These are phyloP conservation scores for Cydia amplana DNA, from an alignment of 1,140 invertebrate genomes.

Conservation along the genomic window DNA sequence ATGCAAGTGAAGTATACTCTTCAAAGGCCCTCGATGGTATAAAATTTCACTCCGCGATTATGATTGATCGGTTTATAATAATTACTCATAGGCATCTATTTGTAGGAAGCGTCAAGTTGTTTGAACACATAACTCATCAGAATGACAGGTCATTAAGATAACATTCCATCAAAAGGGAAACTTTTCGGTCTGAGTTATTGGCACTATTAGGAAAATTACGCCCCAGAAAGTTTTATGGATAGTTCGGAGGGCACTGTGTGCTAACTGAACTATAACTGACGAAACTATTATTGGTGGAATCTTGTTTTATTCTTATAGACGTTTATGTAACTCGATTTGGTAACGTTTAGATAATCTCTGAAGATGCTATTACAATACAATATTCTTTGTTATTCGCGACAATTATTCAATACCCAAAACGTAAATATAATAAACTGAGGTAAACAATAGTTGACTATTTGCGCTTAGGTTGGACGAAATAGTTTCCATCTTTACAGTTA, in stretches of 20 bases:
- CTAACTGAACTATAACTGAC: not conserved
- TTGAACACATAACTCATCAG: conserved; percentile 33
- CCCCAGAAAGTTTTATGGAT: conserved; percentile 13
- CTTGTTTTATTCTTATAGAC: not conserved
- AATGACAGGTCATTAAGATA: conserved; percentile 33
- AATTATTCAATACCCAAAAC: not conserved
- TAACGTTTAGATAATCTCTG: not conserved
- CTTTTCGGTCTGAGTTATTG: conserved; percentile 24
- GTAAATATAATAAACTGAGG: not conserved
- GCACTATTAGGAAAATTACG: conserved; percentile 31
- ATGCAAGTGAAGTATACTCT: conserved; percentile 33
- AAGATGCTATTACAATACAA: conserved; percentile 4
- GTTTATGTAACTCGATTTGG: conserved; percentile 15
- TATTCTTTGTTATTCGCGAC: not conserved
- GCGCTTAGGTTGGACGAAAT: too few relatives aligned
- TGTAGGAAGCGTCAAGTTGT: conserved; percentile 53
- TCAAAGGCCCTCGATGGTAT: conserved; percentile 35
- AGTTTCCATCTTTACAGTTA: too few relatives aligned
- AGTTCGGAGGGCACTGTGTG: conserved; percentile 22
- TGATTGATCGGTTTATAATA: conserved; percentile 42
- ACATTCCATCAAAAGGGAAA: conserved; percentile 35
- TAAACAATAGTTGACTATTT: not conserved
- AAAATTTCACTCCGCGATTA: conserved; percentile 38
- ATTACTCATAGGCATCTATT: conserved; percentile 33
- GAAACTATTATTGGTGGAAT: not conserved